Percentiles rank a stretch among this genome's conserved stretches.
Evolutionary conservation across 2,113 vertebrate species (phyloP).

Genomic region (Delphinus delphis): DNA sequence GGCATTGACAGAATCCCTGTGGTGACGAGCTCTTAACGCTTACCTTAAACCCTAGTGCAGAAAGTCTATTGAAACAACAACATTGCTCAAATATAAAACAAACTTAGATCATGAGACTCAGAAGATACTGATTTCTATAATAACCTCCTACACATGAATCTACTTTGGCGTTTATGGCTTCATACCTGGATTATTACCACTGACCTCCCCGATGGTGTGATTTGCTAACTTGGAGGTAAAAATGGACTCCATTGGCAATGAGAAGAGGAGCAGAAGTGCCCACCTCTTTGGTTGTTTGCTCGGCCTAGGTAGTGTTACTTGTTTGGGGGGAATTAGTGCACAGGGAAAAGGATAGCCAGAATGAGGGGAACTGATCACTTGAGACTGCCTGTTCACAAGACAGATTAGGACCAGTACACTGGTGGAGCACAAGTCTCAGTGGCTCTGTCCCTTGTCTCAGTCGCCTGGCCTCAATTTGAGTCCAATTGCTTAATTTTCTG

Average conservation of each 20-base stretch:
- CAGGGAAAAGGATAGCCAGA: neutral
- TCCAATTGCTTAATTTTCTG: conserved; percentile 83
- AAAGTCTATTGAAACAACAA: neutral
- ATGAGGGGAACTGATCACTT: neutral
- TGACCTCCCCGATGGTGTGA: neutral
- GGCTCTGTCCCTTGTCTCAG: conserved; percentile 75
- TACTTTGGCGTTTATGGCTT: neutral
- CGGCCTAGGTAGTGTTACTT: neutral
- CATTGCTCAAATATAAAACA: neutral
- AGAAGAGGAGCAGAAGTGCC: neutral
- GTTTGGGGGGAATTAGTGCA: neutral
- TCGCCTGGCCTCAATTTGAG: conserved; percentile 77
- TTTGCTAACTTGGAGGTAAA: neutral
- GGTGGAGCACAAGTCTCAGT: conserved; percentile 57
- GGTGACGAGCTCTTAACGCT: neutral
- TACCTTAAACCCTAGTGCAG: neutral
- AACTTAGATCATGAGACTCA: neutral
- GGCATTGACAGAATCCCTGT: neutral
- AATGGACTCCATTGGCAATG: neutral
- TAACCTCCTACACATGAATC: neutral
- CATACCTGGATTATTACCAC: neutral
- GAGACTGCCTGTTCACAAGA: neutral
- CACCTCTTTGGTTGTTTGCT: neutral
- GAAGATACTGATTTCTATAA: neutral
- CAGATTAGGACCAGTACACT: neutral